Evolutionary conservation across 2,113 vertebrate genomes (phyloP), one percentile per base, ranked within the genome.

Genomic region (Tupaia chinensis): DNA sequence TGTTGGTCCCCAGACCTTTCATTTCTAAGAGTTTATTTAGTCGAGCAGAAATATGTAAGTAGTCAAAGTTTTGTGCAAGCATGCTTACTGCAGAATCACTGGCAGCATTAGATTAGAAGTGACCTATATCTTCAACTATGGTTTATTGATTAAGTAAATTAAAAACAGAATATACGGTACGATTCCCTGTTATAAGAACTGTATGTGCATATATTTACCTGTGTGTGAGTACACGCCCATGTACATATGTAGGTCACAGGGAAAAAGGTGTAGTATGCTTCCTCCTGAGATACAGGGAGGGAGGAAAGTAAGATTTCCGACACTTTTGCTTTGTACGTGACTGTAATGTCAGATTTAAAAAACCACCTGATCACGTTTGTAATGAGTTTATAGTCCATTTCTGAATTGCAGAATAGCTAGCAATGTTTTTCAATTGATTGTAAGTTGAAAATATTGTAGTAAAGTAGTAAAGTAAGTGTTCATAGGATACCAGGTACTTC

Each of bases 1-100:
- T 44, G 44, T 5, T 44, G 44, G 44, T 44, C 44, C 44, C 44
- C 44, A 83, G 34, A 63, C 4, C 54, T 65, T 77, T 11, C 0
- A 44, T 44, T 83, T 89, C 53, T 89, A 86, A 92, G 32, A 86
- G 89, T 84, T 72, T 44, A 69, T 58, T 95, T 79, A 79, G 72
- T 27, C 79, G 61, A 95, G 61, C 54, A 90, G n/a, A 97, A 87
- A 96, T 53, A 82, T 3, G 9, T 77, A 94, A 32, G 72, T 32
- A 87, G 63, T 25, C 63, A 90, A 94, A 85, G 19, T 17, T 89
- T 53, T 88, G 23, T 65, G 80, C 7, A 90, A 63, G 82, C 77
- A 82, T n/a, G 27, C 44, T 79, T 70, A 82, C 14, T 69, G 9
- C 17, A 73, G 44, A 17, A 66, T n/a, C 32, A 29, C 0, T 32